These are phyloP conservation scores for Cactoblastis cactorum DNA, from an alignment of 2,888 invertebrate species.

Conservation along the genomic window DNA sequence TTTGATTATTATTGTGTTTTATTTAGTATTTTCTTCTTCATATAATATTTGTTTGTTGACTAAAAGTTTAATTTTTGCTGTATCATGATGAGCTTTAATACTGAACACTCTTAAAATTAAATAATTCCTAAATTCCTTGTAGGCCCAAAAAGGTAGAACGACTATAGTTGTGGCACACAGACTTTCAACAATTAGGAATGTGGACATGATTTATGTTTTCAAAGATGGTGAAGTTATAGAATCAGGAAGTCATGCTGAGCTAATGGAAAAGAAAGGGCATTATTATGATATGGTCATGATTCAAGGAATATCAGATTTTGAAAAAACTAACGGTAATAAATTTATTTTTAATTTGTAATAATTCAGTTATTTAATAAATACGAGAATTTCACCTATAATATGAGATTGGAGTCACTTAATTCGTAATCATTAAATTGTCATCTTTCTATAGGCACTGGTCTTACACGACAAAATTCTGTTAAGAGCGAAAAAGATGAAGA, in stretches of 20 bases:
- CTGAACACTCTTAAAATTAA: no score
- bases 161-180: slow-evolving; percentile 90
- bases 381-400: no score
- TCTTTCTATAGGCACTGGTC: not conserved
- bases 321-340: slow-evolving; percentile 27
- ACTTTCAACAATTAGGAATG: slow-evolving; percentile 85
- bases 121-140: slow-evolving; percentile 16
- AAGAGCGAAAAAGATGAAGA: slow-evolving; percentile 58
- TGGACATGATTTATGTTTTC: slow-evolving; percentile 86
- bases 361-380: no score
- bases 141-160: slow-evolving; percentile 86
- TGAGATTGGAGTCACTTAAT: no score
- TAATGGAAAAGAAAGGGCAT: slow-evolving; percentile 82
- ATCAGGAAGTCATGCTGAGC: slow-evolving; percentile 83
- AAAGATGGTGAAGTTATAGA: slow-evolving; percentile 84
- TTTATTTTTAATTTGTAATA: no score
- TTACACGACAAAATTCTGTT: slow-evolving; percentile 46
- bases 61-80: no score
- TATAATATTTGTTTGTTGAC: no score
- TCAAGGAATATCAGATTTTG: slow-evolving; percentile 72
- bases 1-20: no score
- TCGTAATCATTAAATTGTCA: no score
- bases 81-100: no score
- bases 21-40: no score
- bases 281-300: slow-evolving; percentile 85